Percentiles rank a stretch among this genome's conserved stretches.
Evolutionary conservation across 2,113 vertebrate species (phyloP).

Genomic region (Cisticola juncidis): DNA sequence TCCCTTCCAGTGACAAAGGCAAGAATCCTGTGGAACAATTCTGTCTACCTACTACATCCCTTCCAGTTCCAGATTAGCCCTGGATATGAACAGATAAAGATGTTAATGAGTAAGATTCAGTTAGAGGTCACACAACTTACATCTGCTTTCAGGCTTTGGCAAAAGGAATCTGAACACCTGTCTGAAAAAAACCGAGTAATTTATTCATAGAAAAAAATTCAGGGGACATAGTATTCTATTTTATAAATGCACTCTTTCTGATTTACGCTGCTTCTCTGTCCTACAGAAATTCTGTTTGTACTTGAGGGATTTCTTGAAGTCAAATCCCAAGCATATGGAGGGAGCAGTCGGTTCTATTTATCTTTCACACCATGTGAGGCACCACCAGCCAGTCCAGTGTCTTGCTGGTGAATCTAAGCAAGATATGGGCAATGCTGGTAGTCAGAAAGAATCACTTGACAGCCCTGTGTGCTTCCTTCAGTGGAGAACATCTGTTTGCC

Average conservation of each 20-base stretch:
- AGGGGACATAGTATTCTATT: background rate
- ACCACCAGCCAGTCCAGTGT: conserved; percentile 25
- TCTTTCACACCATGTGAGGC: conserved; percentile 28
- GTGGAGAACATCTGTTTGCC: conserved; percentile 37
- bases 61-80: background rate
- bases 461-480: conserved; percentile 6
- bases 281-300: conserved; percentile 39
- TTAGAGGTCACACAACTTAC: background rate
- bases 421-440: background rate
- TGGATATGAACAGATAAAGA: background rate
- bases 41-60: background rate
- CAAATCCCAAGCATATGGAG: conserved; percentile 49
- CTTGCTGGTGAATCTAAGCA: conserved; percentile 46
- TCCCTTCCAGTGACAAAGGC: background rate
- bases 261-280: background rate
- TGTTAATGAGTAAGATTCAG: background rate
- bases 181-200: background rate
- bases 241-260: background rate
- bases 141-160: background rate
- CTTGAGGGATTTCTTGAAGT: conserved; percentile 47
- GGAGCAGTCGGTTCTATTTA: conserved; percentile 54
- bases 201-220: background rate
- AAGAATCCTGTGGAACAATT: background rate
- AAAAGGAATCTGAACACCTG: no score
- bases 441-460: conserved; percentile 2